phyloP scores from a whole-genome alignment of 2,113 vertebrate genomes.

The Eubucco bourcierii region DNA sequence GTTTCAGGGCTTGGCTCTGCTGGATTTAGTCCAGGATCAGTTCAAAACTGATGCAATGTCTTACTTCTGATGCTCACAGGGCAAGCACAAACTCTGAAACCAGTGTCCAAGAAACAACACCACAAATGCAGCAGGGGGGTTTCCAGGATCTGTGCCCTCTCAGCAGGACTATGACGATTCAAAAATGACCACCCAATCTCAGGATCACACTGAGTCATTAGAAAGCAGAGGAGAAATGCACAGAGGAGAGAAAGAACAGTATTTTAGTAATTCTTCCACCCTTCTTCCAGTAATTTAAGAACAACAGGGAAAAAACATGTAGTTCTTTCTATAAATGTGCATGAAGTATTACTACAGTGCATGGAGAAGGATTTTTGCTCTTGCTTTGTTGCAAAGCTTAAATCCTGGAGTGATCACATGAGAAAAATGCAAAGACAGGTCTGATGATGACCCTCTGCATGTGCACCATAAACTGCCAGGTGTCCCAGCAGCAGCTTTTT shows the following conservation, averaged over 20 bases:
- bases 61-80: background rate
- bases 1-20: background rate
- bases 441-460: background rate
- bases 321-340: constrained; percentile 31
- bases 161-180: rapidly evolving
- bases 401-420: background rate
- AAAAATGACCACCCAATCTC: background rate
- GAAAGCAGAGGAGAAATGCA: background rate
- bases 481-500: background rate
- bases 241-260: background rate
- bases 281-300: background rate
- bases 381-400: constrained; percentile 33
- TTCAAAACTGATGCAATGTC: rapidly evolving
- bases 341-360: constrained; percentile 24
- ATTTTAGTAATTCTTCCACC: background rate
- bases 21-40: background rate
- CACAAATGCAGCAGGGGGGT: background rate
- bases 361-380: constrained; percentile 14
- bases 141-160: background rate
- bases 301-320: background rate
- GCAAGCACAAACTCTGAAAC: background rate
- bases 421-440: background rate
- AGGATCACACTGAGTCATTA: background rate
- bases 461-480: background rate
- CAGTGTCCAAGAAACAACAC: rapidly evolving